phyloP scores from a whole-genome alignment of 2,888 invertebrate genomes.

The Cosmorhoe ocellata region DNA sequence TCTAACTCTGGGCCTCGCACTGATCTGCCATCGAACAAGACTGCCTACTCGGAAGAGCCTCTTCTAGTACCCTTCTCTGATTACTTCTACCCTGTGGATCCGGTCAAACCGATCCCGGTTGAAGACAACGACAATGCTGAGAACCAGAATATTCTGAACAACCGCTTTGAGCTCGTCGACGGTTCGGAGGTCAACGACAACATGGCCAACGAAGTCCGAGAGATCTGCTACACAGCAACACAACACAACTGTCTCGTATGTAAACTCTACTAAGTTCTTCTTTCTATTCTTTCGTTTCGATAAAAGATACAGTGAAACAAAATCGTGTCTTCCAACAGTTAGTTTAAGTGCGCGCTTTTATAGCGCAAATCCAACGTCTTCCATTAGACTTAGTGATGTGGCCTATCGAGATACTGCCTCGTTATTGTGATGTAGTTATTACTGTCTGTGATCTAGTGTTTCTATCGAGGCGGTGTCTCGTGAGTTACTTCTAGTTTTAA shows the following conservation, averaged over 20 bases:
- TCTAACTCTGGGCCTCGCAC: slow-evolving; percentile 69
- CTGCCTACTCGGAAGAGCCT: slow-evolving; percentile 72
- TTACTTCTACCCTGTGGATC: slow-evolving; percentile 67
- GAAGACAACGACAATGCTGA: slow-evolving; percentile 74
- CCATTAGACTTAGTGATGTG: slow-evolving; percentile 76
- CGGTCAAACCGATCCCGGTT: slow-evolving; percentile 67
- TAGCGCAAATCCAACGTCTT: slow-evolving; percentile 65
- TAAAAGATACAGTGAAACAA: slow-evolving; percentile 75
- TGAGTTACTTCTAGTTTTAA: slow-evolving; percentile 59
- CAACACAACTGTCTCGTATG: slow-evolving; percentile 70
- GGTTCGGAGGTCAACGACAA: slow-evolving; percentile 80
- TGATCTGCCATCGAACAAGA: slow-evolving; percentile 77
- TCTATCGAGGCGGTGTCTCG: slow-evolving; percentile 45
- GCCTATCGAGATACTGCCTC: slow-evolving; percentile 45
- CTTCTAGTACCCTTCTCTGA: slow-evolving; percentile 68
- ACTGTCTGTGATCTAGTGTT: slow-evolving; percentile 46
- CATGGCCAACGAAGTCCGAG: slow-evolving; percentile 81
- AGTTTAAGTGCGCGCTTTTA: slow-evolving; percentile 65
- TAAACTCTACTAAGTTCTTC: slow-evolving; percentile 60
- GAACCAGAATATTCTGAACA: slow-evolving; percentile 73
- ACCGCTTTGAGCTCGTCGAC: slow-evolving; percentile 67
- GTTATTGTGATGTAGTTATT: slow-evolving; percentile 46
- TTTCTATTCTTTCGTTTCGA: slow-evolving; percentile 50
- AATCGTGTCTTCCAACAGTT: slow-evolving; percentile 78
- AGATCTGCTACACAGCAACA: slow-evolving; percentile 75